Base-by-base conservation (phyloP, 1,140 invertebrate genomes). In the Venustaconcha ellipsiformis region DNA sequence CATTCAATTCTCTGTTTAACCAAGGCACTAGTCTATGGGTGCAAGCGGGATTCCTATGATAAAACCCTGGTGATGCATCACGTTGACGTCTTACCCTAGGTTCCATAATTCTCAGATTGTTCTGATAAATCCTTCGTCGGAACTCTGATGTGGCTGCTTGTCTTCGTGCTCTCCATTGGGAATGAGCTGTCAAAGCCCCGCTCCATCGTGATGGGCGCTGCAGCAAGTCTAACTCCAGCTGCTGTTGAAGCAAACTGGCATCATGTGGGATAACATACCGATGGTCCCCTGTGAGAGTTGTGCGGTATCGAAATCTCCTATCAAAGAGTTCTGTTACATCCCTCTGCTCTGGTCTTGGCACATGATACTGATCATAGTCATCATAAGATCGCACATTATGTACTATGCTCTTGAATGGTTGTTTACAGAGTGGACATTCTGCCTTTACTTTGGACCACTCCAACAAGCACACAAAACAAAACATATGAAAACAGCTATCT, bases 371-470 rank as follows among this genome's bases (percentile, higher is more conserved):
- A 82, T 98, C 96, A 90, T 96, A 97, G 83, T 97, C 95, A 78
- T 94, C 92, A 87, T 94, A 94, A 1, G 95, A 95, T 79, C 94
- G 93, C 6, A 98, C 94, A 93, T 96, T 97, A 87, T 97, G 95
- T 80, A 97, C 95, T 58, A 98, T 98, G 11, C 94, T 95, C 81
- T 93, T 95, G 87, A 98, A 98, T 11, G 93, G 92, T 85, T 96
- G 95, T 83, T 98, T 98, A 90, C 97, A 99, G 0, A 99, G 90
- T 8, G 97, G 97, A 90, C 97, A 99, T 86, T 96, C 96, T 17
- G 96, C 92, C 90, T 98, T 97, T 14, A 97, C 94, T 91, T 97
- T 97, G 57, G 96, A 97, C 97, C 97, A 99, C 85, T 96, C 95
- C 60, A 96, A 89, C 3, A 99, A 91, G 88, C 97, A 99, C 74